Evolutionary conservation across 2,888 invertebrate species (phyloP).

Genomic region (Matsumyia berberina): DNA sequence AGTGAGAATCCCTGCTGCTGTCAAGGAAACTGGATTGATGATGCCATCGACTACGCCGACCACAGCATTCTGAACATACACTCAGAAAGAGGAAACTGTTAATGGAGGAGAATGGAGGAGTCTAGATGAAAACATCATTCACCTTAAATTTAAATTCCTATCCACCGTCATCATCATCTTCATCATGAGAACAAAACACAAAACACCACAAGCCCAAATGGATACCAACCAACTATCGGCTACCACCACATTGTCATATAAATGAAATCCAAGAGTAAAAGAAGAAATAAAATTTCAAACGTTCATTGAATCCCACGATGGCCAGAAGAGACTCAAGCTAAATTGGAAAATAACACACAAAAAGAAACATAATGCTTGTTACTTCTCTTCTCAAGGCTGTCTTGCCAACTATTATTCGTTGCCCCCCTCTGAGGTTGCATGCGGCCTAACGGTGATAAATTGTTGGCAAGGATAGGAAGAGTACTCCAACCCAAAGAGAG

Average conservation of each 20-base stretch:
- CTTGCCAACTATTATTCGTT: slow-evolving; percentile 53
- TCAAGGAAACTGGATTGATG: slow-evolving; percentile 72
- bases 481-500: slow-evolving; percentile 49
- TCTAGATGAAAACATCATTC: slow-evolving; percentile 62
- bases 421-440: slow-evolving; percentile 44
- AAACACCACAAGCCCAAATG: slow-evolving; percentile 28
- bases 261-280: slow-evolving; percentile 36
- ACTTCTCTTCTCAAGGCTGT: slow-evolving; percentile 73
- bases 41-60: slow-evolving; percentile 59
- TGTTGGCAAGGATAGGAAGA: slow-evolving; percentile 62
- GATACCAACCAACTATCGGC: slow-evolving; percentile 15
- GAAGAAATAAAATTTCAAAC: slow-evolving; percentile 48
- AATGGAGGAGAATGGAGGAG: slow-evolving; percentile 37
- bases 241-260: slow-evolving; percentile 60
- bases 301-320: slow-evolving; percentile 32
- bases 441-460: slow-evolving; percentile 72
- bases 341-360: slow-evolving; percentile 62
- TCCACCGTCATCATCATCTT: slow-evolving; percentile 55
- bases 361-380: slow-evolving; percentile 17
- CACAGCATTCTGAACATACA: slow-evolving; percentile 20
- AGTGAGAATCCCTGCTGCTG: slow-evolving; percentile 52
- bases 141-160: slow-evolving; percentile 71
- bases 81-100: slow-evolving; percentile 41
- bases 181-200: slow-evolving; percentile 33
- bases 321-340: slow-evolving; percentile 45